Conservation (phyloP, 2,113 vertebrate species). For the Eurystomus gularis region DNA sequence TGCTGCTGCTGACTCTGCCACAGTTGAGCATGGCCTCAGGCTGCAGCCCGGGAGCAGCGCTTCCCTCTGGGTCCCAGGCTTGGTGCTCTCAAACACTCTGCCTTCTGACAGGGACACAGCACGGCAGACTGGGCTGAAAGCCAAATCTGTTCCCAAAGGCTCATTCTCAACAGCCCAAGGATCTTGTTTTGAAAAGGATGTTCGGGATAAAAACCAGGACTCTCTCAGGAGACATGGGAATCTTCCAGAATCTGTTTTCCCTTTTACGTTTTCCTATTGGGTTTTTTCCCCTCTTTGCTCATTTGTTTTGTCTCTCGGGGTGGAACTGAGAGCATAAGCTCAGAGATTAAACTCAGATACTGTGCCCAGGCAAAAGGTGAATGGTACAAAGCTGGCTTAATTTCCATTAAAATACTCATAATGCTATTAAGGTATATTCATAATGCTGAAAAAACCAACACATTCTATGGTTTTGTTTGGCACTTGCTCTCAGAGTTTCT, state of each 20-base stretch:
- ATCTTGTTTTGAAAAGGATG: constrained; percentile 34
- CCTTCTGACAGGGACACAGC: neutral
- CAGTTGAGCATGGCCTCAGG: neutral
- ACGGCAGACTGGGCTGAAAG: neutral
- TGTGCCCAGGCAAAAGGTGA: constrained; percentile 25
- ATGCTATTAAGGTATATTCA: neutral
- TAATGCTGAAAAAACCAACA: constrained; percentile 22
- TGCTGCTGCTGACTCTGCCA: neutral
- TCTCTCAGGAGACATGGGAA: neutral
- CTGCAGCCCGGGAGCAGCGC: neutral
- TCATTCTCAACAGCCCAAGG: neutral
- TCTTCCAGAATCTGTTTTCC: constrained; percentile 17
- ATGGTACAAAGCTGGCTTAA: constrained; percentile 3
- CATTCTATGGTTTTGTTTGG: neutral
- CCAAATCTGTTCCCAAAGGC: constrained; percentile 3
- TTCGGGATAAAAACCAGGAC: neutral
- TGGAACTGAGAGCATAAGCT: neutral
- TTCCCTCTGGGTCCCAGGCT: neutral
- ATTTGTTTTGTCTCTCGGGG: neutral
- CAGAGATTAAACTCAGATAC: neutral
- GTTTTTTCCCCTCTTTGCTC: neutral
- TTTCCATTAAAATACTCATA: neutral
- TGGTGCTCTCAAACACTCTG: neutral
- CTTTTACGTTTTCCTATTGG: neutral
- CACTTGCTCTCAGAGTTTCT: constrained; percentile 62